phyloP scores from a whole-genome alignment of 2,797 vertebrate genomes.

The Prunella strophiata region DNA sequence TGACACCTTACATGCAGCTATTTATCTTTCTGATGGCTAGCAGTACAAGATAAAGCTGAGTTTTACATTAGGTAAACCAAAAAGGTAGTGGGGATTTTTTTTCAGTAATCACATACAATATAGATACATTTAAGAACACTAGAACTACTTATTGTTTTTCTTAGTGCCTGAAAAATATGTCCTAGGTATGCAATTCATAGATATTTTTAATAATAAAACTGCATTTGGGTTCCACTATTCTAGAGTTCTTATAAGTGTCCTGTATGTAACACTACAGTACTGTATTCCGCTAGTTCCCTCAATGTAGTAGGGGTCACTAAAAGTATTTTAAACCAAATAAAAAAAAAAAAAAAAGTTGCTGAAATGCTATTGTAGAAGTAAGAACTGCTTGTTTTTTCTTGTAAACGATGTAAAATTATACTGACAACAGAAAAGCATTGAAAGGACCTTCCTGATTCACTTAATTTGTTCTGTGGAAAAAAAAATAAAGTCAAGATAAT shows the following conservation, averaged over 20 bases:
- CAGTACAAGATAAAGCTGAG: background rate
- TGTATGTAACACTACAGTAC: slow-evolving; percentile 34
- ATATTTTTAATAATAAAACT: slow-evolving; percentile 48
- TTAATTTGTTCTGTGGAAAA: slow-evolving; percentile 61
- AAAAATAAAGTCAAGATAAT: slow-evolving; percentile 70
- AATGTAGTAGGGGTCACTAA: slow-evolving; percentile 40
- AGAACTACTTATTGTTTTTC: background rate
- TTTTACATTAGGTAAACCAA: background rate
- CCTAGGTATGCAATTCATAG: background rate
- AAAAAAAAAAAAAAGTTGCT: background rate
- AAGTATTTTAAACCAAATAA: slow-evolving; percentile 27
- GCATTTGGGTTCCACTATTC: slow-evolving; percentile 31
- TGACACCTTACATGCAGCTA: background rate
- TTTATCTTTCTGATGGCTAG: background rate
- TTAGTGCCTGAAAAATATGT: slow-evolving; percentile 37
- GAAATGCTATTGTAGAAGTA: slow-evolving; percentile 53
- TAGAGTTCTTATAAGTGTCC: slow-evolving; percentile 13
- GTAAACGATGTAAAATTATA: slow-evolving; percentile 41
- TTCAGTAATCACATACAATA: background rate
- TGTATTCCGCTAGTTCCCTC: slow-evolving; percentile 40
- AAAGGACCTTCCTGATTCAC: slow-evolving; percentile 36
- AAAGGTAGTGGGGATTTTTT: background rate
- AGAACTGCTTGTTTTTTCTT: slow-evolving; percentile 47
- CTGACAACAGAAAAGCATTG: slow-evolving; percentile 53
- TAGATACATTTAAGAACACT: background rate